Percentiles rank a stretch among this genome's conserved stretches.
Conservation (phyloP, 2,113 vertebrate genomes). For the Prietella phreatophila region DNA sequence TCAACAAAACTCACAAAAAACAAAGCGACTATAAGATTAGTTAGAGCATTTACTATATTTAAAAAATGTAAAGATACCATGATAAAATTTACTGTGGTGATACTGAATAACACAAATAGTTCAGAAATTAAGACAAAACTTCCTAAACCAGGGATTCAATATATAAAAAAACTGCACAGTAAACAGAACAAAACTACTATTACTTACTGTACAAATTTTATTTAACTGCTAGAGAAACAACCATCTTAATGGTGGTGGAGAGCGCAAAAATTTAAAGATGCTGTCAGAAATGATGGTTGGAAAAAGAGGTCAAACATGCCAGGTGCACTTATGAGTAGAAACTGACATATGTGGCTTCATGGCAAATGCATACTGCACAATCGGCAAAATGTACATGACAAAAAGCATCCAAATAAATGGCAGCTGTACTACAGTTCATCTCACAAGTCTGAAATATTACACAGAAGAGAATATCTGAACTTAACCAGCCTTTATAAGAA, state of each 20-base stretch:
- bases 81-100: not conserved
- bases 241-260: no score
- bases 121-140: not conserved
- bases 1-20: constrained; percentile 9
- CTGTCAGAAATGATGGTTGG: constrained; percentile 9
- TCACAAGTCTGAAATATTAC: not conserved
- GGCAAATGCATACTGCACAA: constrained; percentile 6
- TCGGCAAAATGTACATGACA: not conserved
- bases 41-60: not conserved
- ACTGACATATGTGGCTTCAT: constrained; percentile 9
- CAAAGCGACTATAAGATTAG: not conserved
- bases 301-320: constrained; percentile 16
- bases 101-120: not conserved
- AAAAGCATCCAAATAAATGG: not conserved
- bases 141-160: not conserved
- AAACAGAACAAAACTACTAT: not conserved
- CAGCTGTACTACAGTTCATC: not conserved
- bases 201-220: not conserved
- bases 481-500: not conserved
- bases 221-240: not conserved
- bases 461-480: not conserved
- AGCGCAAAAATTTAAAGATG: not conserved
- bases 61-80: not conserved
- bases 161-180: not conserved
- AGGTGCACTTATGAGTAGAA: constrained; percentile 35